A percentile compares a stretch with the other conserved stretches of the same genome.
Evolutionary conservation across 2,888 invertebrate genomes (phyloP).

Genomic region (Agonopterix arenella): DNA sequence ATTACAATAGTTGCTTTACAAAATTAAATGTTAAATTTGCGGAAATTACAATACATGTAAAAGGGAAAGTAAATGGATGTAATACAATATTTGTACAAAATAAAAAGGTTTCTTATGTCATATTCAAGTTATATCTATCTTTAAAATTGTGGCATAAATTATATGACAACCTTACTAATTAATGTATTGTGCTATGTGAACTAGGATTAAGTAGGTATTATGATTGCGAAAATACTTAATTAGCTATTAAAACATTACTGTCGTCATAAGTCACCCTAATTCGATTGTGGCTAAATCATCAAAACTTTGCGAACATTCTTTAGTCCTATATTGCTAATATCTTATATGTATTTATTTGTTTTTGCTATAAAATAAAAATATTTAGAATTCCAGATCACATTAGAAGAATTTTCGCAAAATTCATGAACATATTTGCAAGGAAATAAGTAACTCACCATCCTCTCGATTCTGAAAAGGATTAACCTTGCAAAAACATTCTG

Average conservation of each 20-base stretch:
- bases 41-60: neutral
- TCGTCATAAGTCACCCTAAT: conserved; percentile 5
- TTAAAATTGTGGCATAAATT: conserved; percentile 11
- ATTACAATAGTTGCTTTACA: conserved; percentile 30
- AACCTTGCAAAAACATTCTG: conserved; percentile 62
- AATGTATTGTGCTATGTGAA: conserved; percentile 16
- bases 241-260: conserved; percentile 1
- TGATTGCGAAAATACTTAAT: too few relatives aligned
- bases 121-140: neutral
- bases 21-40: neutral
- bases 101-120: too few relatives aligned
- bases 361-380: conserved; percentile 2
- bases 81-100: too few relatives aligned
- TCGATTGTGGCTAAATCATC: conserved; percentile 42
- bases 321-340: neutral
- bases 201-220: neutral
- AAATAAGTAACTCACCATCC: conserved; percentile 66
- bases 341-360: conserved; percentile 1
- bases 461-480: conserved; percentile 58
- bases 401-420: conserved; percentile 43
- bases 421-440: conserved; percentile 62
- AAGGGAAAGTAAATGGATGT: too few relatives aligned
- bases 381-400: neutral
- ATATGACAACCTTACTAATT: conserved; percentile 56
- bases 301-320: conserved; percentile 49